phyloP scores from a whole-genome alignment of 64 coral and sea anemone species.

The Actinia equina region DNA sequence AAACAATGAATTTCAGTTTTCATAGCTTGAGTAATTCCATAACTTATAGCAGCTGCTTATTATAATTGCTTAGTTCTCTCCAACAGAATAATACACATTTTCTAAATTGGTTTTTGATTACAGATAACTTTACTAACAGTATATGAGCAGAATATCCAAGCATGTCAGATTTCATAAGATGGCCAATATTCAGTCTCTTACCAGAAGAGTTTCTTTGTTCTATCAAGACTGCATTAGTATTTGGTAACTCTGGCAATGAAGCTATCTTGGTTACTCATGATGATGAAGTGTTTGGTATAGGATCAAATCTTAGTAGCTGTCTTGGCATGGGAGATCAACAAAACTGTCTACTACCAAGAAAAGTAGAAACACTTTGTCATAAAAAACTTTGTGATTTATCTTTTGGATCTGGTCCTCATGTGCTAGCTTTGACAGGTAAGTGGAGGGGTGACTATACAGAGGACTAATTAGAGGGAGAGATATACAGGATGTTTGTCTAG shows the following conservation, averaged over 20 bases:
- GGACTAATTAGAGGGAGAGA: neutral
- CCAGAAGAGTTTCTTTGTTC: constrained; percentile 57
- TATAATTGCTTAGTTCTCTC: too few relatives aligned
- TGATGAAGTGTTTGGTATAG: constrained; percentile 79
- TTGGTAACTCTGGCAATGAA: constrained; percentile 88
- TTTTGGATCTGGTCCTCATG: constrained; percentile 88
- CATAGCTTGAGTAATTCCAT: too few relatives aligned
- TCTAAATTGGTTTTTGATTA: neutral
- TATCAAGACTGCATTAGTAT: constrained; percentile 74
- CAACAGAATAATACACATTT: neutral
- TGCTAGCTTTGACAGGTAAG: constrained; percentile 81
- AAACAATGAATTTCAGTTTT: too few relatives aligned
- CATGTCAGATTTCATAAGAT: constrained; percentile 80
- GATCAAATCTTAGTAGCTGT: constrained; percentile 84
- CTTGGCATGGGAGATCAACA: constrained; percentile 70
- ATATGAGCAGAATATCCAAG: neutral
- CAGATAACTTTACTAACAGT: neutral
- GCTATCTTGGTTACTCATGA: constrained; percentile 74
- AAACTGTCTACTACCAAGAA: constrained; percentile 71
- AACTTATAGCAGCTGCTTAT: too few relatives aligned
- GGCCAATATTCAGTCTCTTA: constrained; percentile 85
- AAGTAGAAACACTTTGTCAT: constrained; percentile 75
- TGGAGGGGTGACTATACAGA: neutral
- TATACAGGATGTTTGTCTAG: too few relatives aligned
- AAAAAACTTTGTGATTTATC: constrained; percentile 64